A percentile compares a stretch with the other conserved stretches of the same genome.
These are phyloP conservation scores for Pelvicachromis taeniatus DNA, from an alignment of 2,113 vertebrate species.

Conservation along the genomic window DNA sequence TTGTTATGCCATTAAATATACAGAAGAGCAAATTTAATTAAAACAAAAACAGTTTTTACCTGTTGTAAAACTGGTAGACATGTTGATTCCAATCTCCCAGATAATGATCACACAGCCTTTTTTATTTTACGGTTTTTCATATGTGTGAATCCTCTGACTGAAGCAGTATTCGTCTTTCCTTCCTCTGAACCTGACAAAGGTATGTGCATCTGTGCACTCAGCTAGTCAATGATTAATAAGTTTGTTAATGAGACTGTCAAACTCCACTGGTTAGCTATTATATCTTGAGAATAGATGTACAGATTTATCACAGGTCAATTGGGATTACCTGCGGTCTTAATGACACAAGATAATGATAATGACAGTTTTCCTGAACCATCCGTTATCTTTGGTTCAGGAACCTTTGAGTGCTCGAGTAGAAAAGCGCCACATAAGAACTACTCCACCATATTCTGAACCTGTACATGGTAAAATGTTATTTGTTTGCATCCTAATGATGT, in stretches of 20 bases:
- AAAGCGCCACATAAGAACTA: neutral
- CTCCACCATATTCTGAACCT: neutral
- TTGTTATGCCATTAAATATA: neutral
- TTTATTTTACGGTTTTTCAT: neutral
- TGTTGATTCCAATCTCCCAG: neutral
- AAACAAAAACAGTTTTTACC: slow-evolving; percentile 11
- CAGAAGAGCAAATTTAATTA: neutral
- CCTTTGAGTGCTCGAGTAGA: neutral
- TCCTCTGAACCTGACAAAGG: neutral
- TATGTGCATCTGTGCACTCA: neutral
- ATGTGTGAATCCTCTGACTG: neutral
- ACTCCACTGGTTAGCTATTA: slow-evolving; percentile 9
- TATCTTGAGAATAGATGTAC: neutral
- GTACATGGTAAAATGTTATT: neutral
- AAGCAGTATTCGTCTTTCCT: neutral
- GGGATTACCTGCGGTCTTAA: neutral
- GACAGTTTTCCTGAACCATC: neutral
- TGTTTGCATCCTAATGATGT: neutral
- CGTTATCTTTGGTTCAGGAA: too few species aligned
- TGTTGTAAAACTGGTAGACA: slow-evolving; percentile 11
- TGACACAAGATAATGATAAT: neutral
- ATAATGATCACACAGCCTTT: neutral
- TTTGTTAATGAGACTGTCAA: slow-evolving; percentile 25
- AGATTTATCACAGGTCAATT: neutral
- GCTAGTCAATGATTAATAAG: slow-evolving; percentile 68